Evolutionary conservation across 2,888 invertebrate genomes (phyloP).

Genomic region (Volucella zonaria): DNA sequence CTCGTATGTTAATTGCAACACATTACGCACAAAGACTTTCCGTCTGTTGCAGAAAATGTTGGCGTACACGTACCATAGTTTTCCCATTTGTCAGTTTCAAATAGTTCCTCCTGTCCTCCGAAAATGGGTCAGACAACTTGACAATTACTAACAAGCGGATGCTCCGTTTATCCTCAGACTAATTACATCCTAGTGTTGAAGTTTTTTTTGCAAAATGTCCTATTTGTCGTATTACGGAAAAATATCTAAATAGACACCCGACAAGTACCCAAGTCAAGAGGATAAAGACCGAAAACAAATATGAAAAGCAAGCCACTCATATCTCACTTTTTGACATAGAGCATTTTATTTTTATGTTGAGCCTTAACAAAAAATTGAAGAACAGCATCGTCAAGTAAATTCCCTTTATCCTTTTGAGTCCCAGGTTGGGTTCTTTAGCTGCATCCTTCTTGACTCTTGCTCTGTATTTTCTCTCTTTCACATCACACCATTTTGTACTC

Average conservation of each 20-base stretch:
- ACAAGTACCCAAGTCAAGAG: constrained; percentile 24
- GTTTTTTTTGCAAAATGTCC: constrained; percentile 30
- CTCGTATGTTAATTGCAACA: no score
- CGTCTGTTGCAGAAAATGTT: no score
- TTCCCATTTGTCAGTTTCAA: neutral
- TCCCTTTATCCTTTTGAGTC: no score
- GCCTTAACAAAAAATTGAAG: neutral
- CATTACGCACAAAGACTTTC: no score
- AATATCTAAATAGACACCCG: constrained; percentile 42
- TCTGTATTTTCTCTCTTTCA: no score
- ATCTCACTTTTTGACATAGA: constrained; percentile 1
- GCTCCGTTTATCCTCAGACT: neutral
- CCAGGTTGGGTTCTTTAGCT: no score
- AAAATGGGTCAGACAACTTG: constrained; percentile 2
- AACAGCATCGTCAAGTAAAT: neutral
- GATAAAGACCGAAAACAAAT: constrained; percentile 16
- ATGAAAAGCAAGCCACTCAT: constrained; percentile 30
- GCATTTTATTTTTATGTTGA: constrained; percentile 15
- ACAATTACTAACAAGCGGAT: constrained; percentile 10
- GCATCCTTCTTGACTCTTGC: no score
- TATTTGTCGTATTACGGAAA: constrained; percentile 29
- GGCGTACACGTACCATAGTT: constrained; percentile 19
- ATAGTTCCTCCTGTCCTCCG: neutral
- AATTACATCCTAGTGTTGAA: neutral
- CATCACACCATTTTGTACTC: no score